These are phyloP conservation scores for Ascidia mentula DNA, from an alignment of 23 tunicate genomes.

Conservation along the genomic window DNA sequence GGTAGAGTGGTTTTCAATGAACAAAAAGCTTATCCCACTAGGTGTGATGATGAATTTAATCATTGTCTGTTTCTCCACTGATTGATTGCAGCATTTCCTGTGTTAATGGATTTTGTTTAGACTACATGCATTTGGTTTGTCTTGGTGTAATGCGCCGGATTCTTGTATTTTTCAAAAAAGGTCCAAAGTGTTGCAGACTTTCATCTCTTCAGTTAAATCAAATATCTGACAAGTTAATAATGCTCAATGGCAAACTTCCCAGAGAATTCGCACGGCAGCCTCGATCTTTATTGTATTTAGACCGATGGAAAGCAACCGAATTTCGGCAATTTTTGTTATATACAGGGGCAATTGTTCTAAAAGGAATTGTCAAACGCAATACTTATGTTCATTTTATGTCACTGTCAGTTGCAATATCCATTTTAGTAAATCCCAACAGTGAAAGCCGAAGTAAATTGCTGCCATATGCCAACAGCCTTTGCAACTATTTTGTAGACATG, in stretches of 20 bases:
- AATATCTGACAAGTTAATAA: neutral
- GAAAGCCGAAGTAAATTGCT: neutral
- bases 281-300: neutral
- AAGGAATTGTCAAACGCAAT: neutral
- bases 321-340: neutral
- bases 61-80: neutral
- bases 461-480: neutral
- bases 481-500: neutral
- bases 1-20: conserved; percentile 1
- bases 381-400: neutral
- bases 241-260: neutral
- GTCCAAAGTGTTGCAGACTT: neutral
- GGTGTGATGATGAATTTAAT: neutral
- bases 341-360: neutral
- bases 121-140: neutral
- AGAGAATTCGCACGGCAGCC: neutral
- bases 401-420: neutral
- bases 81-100: neutral
- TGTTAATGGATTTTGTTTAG: neutral
- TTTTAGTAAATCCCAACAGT: neutral
- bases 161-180: neutral
- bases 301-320: neutral
- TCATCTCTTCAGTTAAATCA: neutral
- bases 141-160: neutral
- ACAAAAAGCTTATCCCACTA: neutral